Conservation (phyloP, 2,113 vertebrate species). For the Brachyistius frenatus region DNA sequence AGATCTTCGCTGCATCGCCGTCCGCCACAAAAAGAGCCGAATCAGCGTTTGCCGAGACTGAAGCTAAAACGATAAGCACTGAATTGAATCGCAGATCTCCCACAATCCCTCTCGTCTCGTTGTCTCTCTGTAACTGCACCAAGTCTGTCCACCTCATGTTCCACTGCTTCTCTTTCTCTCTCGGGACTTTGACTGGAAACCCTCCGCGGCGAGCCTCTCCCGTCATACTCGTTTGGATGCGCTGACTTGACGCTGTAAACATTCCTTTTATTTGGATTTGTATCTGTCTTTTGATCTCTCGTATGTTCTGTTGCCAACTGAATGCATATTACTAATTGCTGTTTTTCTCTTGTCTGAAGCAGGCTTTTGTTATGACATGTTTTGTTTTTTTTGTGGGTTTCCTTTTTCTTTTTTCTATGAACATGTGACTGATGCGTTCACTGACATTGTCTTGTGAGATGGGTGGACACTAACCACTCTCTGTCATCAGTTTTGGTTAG, state of each 20-base stretch:
- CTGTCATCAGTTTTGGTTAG: slow-evolving; percentile 56
- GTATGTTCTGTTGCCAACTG: slow-evolving; percentile 68
- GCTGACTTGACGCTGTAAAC: slow-evolving; percentile 80
- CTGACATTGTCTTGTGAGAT: slow-evolving; percentile 55
- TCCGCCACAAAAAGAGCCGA: background rate
- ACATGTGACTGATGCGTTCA: slow-evolving; percentile 42
- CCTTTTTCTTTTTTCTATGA: slow-evolving; percentile 5
- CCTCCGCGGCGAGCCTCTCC: slow-evolving; percentile 46
- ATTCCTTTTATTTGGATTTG: slow-evolving; percentile 77
- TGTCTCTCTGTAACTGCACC: slow-evolving; percentile 3
- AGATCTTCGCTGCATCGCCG: background rate
- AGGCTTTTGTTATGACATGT: slow-evolving; percentile 49
- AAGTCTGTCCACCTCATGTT: slow-evolving; percentile 63
- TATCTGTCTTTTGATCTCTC: slow-evolving; percentile 65
- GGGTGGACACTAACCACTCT: slow-evolving; percentile 46
- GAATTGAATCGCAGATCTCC: slow-evolving; percentile 17
- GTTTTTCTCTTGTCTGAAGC: slow-evolving; percentile 58
- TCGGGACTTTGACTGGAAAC: slow-evolving; percentile 73
- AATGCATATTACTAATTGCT: slow-evolving; percentile 70
- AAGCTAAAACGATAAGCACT: background rate
- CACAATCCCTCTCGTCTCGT: background rate
- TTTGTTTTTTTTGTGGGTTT: slow-evolving; percentile 9
- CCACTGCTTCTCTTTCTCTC: slow-evolving; percentile 50
- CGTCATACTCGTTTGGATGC: slow-evolving; percentile 47
- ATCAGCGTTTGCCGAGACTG: background rate